Conservation (phyloP, 2,113 vertebrate species). For the Ochotona curzoniae region DNA sequence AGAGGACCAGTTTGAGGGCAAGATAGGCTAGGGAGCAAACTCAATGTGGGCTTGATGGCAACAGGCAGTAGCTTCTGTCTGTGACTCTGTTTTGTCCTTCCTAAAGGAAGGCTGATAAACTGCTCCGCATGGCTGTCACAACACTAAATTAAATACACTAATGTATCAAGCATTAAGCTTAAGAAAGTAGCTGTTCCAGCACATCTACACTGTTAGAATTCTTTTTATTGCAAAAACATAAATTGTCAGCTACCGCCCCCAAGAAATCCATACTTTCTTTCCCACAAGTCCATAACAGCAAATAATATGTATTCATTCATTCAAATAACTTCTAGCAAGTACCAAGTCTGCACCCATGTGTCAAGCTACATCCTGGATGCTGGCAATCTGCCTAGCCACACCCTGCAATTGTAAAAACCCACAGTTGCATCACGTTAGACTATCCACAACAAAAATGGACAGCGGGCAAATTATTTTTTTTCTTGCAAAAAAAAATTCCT, state of each 20-base stretch:
- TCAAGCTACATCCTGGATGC: neutral
- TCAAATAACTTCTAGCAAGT: neutral
- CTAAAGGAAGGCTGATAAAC: neutral
- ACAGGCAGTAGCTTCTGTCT: neutral
- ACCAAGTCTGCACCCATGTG: neutral
- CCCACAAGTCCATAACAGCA: neutral
- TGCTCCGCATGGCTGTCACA: fast-evolving
- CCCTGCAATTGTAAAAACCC: neutral
- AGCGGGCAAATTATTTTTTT: neutral
- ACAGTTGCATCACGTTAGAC: neutral
- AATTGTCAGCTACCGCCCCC: neutral
- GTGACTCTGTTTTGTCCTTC: neutral
- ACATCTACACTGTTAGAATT: neutral
- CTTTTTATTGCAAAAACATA: neutral
- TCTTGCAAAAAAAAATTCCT: neutral
- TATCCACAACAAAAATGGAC: neutral
- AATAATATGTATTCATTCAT: neutral
- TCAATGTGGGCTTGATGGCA: neutral
- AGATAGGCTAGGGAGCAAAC: neutral
- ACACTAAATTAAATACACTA: neutral
- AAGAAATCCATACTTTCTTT: neutral
- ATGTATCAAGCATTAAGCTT: neutral
- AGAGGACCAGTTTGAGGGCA: neutral
- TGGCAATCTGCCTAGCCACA: neutral
- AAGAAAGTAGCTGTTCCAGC: neutral